Base-by-base conservation (phyloP, 2,888 invertebrate genomes). In the Strigamia crassipes region DNA sequence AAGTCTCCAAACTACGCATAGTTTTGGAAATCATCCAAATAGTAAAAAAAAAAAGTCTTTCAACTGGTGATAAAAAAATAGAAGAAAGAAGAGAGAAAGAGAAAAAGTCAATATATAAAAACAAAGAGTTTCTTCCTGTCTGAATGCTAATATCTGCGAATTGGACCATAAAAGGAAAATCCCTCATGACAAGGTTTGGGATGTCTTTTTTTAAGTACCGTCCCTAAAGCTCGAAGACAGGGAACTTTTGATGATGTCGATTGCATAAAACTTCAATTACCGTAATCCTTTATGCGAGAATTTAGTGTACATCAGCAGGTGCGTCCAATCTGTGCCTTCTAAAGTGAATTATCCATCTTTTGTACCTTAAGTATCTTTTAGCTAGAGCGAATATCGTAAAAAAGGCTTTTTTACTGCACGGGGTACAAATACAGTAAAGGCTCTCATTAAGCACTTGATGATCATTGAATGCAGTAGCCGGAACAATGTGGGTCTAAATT, bases 101-200 rank as follows among this genome's bases (percentile, higher is more conserved):
- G 34, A 34, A 34, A 46, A 61, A 61, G 61, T 61, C n/a, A 61
- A 61, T 15, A 61, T 61, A 61, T 61, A 61, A 61, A 61, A 61
- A 61, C 61, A 56, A 61, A n/a, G n/a, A n/a, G 9, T 61, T 61
- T n/a, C n/a, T 23, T n/a, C 61, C n/a, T 12, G 61, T 61, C 61
- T 61, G 61, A 61, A 61, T 61, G 61, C 61, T 61, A 61, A 61
- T 61, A 23, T 23, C 10, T 18, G 61, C 61, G 21, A 61, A 61
- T 61, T 61, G 61, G 61, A 61, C 61, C 61, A 61, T 61, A 61
- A 61, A 61, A 61, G 61, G 61, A 61, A 61, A 61, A 61, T 61
- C 61, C 61, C 23, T 23, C 23, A 18, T 61, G 61, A 61, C 61
- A 61, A 15, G 61, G 61, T 61, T 61, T 61, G 61, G 3, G 34